These are phyloP conservation scores for Actinia equina DNA, from an alignment of 64 coral and sea anemone species.

Conservation along the genomic window DNA sequence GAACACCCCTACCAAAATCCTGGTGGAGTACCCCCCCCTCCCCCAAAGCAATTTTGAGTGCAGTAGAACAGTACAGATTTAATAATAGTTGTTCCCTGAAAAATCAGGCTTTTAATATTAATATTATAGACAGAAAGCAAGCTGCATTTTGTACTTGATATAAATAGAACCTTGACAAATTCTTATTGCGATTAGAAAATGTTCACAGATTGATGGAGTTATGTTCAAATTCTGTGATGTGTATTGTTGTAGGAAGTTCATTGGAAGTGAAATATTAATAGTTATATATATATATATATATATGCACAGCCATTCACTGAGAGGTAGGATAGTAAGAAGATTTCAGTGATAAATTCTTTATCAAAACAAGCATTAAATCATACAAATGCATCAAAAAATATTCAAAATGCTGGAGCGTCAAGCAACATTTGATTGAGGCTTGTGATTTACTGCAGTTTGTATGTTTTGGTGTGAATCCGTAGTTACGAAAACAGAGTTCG, in stretches of 20 bases:
- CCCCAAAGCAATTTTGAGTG: background rate
- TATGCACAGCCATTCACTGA: background rate
- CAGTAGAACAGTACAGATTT: background rate
- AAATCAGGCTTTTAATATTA: background rate
- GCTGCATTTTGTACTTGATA: background rate
- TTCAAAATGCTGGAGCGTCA: constrained; percentile 12
- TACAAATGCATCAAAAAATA: constrained; percentile 3
- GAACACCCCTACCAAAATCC: no score
- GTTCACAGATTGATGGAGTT: background rate
- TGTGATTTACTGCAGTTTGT: constrained; percentile 66
- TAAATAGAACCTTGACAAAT: constrained; percentile 9
- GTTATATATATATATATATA: background rate
- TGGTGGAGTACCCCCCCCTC: no score
- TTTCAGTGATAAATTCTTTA: background rate
- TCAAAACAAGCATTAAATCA: background rate
- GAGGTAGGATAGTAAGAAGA: background rate
- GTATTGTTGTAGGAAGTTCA: background rate
- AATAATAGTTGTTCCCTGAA: background rate
- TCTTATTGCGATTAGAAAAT: background rate
- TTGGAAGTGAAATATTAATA: background rate
- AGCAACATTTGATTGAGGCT: constrained; percentile 93
- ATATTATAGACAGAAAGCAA: background rate
- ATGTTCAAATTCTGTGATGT: background rate
- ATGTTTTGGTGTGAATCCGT: constrained; percentile 68
- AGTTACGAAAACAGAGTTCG: constrained; percentile 74